A percentile compares a stretch with the other conserved stretches of the same genome.
Evolutionary conservation across 1,140 invertebrate species (phyloP).

Genomic region (Anoplolepis gracilipes): DNA sequence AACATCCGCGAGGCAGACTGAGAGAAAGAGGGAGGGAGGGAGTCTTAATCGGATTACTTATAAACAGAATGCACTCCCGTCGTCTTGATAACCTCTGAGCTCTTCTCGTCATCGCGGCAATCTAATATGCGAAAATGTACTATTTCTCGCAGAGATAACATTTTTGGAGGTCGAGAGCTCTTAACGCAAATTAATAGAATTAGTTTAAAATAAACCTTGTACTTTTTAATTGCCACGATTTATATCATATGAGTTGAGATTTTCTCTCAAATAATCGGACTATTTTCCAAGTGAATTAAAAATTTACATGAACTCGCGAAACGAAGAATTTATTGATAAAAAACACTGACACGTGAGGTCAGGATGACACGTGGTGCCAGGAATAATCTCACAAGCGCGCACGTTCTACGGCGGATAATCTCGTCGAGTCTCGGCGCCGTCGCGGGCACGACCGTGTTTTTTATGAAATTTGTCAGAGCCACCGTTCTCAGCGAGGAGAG

Average conservation of each 20-base stretch:
- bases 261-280: not conserved
- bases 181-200: not conserved
- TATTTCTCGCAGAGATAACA: not conserved
- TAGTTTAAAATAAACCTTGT: not conserved
- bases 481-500: slow-evolving; percentile 42
- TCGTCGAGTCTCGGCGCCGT: slow-evolving; percentile 18
- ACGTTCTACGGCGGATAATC: slow-evolving; percentile 29
- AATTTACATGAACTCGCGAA: not conserved
- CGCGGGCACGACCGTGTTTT: not conserved
- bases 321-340: not conserved
- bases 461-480: slow-evolving; percentile 54
- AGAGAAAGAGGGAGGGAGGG: slow-evolving; percentile 40
- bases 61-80: slow-evolving; percentile 53
- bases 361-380: slow-evolving; percentile 26
- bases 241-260: not conserved
- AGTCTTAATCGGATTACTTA: slow-evolving; percentile 68
- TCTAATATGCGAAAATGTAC: not conserved
- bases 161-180: not conserved
- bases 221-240: not conserved
- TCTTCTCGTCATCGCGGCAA: slow-evolving; percentile 9
- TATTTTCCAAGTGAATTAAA: not conserved
- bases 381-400: slow-evolving; percentile 37
- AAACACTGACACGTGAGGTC: not conserved
- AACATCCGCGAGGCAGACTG: slow-evolving; percentile 57
- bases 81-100: slow-evolving; percentile 20